Evolutionary conservation across 2,888 invertebrate species (phyloP).

Genomic region (Linyphia triangularis): DNA sequence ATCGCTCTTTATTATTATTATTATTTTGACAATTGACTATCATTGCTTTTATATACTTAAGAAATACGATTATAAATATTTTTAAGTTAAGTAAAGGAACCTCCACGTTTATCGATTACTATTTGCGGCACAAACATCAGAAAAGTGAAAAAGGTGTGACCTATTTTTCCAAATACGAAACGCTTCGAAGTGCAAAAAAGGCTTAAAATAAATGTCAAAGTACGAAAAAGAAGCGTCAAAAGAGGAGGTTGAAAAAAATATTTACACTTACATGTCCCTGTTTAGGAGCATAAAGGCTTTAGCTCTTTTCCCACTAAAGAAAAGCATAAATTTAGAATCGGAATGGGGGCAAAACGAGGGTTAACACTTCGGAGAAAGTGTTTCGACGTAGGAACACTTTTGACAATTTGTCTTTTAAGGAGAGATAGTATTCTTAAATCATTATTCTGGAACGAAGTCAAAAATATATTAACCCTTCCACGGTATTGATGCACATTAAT

Average conservation of each 20-base stretch:
- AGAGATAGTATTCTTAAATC: no score
- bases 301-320: slow-evolving; percentile 26
- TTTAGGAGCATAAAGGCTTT: slow-evolving; percentile 44
- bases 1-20: no score
- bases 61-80: no score
- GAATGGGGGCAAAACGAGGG: slow-evolving; percentile 43
- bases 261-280: slow-evolving; percentile 24
- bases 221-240: neutral
- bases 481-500: no score
- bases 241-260: slow-evolving; percentile 35
- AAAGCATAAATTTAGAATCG: slow-evolving; percentile 56
- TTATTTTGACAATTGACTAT: no score
- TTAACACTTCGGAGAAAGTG: slow-evolving; percentile 1
- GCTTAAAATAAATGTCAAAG: neutral
- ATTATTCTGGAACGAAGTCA: no score
- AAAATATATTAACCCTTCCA: no score
- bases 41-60: no score
- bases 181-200: neutral
- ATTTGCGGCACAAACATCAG: no score
- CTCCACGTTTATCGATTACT: neutral
- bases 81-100: no score
- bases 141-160: neutral
- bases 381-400: neutral
- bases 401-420: no score
- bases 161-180: slow-evolving; percentile 9